phyloP scores from a whole-genome alignment of 23 tunicate genomes.

The Botrylloides violaceus region DNA sequence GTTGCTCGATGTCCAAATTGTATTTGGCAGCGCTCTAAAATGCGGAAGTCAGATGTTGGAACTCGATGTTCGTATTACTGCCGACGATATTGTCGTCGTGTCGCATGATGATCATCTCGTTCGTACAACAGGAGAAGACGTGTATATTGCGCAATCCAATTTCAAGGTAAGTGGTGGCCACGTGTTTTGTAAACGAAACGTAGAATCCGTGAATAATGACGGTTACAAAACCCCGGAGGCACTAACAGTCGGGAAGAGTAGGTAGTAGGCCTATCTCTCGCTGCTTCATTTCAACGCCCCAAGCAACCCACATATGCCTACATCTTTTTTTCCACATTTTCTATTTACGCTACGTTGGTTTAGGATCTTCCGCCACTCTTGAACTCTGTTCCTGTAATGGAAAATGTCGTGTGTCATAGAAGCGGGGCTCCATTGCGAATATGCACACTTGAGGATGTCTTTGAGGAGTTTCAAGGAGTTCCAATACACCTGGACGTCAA shows the following conservation, averaged over 20 bases:
- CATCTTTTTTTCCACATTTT: no score
- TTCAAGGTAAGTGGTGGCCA: slow-evolving; percentile 67
- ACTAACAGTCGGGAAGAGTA: no score
- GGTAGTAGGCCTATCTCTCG: no score
- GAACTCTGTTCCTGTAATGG: slow-evolving; percentile 44
- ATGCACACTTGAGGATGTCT: slow-evolving; percentile 50
- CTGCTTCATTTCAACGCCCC: no score
- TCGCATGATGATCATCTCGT: slow-evolving; percentile 49
- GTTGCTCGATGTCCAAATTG: no score
- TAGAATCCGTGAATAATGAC: no score
- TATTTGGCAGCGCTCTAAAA: slow-evolving; percentile 39
- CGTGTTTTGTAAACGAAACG: no score
- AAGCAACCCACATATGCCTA: no score
- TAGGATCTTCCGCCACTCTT: neutral
- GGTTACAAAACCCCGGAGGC: no score
- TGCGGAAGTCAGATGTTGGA: slow-evolving; percentile 67
- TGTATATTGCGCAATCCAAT: slow-evolving; percentile 22
- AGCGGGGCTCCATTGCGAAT: slow-evolving; percentile 33
- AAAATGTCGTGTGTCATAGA: slow-evolving; percentile 12
- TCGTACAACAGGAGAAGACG: slow-evolving; percentile 31
- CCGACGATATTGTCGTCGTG: slow-evolving; percentile 64
- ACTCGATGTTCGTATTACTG: slow-evolving; percentile 68
- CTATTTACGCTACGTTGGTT: no score
- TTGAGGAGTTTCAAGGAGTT: slow-evolving; percentile 41
- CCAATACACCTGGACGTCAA: slow-evolving; percentile 75